Percentiles rank a stretch among this genome's conserved stretches.
Evolutionary conservation across 2,113 vertebrate genomes (phyloP).

Genomic region (Colistium nudipinnis): DNA sequence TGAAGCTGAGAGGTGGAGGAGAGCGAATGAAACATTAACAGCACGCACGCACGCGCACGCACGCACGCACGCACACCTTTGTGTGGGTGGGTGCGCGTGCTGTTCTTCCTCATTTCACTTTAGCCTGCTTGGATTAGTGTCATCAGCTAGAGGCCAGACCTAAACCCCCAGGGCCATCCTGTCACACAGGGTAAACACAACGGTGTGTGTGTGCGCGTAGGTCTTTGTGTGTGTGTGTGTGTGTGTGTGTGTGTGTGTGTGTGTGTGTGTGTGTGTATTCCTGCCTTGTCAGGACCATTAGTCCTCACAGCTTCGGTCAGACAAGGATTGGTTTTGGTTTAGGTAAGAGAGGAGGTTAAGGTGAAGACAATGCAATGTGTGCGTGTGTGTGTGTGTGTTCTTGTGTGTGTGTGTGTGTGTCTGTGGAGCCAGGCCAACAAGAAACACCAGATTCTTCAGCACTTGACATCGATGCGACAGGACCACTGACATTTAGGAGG

Average conservation of each 20-base stretch:
- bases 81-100: constrained; percentile 40
- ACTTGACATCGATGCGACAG: constrained; percentile 63
- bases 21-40: constrained; percentile 49
- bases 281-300: not conserved
- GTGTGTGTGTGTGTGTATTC: constrained; percentile 19
- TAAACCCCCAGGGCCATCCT: constrained; percentile 54
- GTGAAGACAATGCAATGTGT: not conserved
- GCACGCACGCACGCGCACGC: not conserved
- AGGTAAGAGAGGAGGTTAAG: not conserved
- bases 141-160: constrained; percentile 68
- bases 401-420: constrained; percentile 8
- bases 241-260: constrained; percentile 25
- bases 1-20: constrained; percentile 16
- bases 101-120: constrained; percentile 68
- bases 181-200: constrained; percentile 64
- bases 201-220: constrained; percentile 32
- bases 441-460: constrained; percentile 67
- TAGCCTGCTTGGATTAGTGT: constrained; percentile 78
- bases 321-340: not conserved
- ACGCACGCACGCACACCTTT: not conserved
- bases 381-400: constrained; percentile 16
- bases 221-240: constrained; percentile 22
- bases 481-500: constrained; percentile 66
- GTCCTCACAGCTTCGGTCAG: not conserved
- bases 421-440: constrained; percentile 46